Base-by-base conservation (phyloP, 2,888 invertebrate genomes). In the Ischnura elegans region DNA sequence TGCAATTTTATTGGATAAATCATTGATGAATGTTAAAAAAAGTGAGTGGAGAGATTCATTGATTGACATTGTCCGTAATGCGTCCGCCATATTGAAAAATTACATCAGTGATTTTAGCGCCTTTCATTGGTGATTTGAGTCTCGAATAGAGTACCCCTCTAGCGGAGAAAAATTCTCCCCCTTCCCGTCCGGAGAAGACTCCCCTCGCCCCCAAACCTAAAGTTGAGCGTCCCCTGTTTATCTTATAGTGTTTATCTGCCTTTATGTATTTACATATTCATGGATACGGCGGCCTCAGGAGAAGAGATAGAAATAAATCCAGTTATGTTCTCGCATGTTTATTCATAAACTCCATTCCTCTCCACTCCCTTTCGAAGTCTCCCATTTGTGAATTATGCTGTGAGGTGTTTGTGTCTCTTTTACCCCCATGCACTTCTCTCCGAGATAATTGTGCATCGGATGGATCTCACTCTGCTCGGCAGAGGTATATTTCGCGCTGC, bases 261-360 rank as follows among this genome's bases (percentile, higher is more conserved):
- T 76, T 76, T 36, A 76, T 76, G 76, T 76, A 76, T 76, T 36
- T 29, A 29, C 76, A 76, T 76, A 97, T 97, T 97, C 96, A 97
- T 97, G 97, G 97, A 96, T 96, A 97, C 96, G 96, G 96, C 96
- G 95, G 96, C 96, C 29, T 93, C 94, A 19, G n/a, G n/a, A n/a
- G 61, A 61, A 19, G 4, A 61, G 4, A 61, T 3, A 61, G 29
- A 76, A 36, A 76, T 76, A 76, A 36, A 76, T 76, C 29, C 36
- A 76, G 29, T 36, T 76, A 76, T 76, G 36, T 5, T 36, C 6
- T 29, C 36, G 36, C 94, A 94, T 96, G 95, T 96, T 97, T 93
- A 97, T 97, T 94, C 97, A 97, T 95, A 97, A 97, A 97, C 94
- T 96, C 97, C 94, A 97, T 97, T 94, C 96, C 97, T 94, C 97